phyloP scores from a whole-genome alignment of 2,797 vertebrate genomes.

The Sciurus carolinensis region DNA sequence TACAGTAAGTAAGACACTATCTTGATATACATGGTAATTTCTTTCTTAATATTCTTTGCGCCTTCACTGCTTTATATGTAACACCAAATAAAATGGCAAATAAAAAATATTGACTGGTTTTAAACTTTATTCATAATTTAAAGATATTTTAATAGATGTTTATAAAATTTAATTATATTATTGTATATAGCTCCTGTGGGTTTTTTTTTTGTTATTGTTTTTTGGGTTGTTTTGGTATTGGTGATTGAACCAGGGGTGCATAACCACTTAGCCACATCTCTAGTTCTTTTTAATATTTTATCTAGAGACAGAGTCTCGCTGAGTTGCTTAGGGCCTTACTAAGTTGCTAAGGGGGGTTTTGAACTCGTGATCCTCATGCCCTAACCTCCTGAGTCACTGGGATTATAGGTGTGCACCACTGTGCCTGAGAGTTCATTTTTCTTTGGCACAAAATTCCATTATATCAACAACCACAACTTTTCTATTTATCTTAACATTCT shows the following conservation, averaged over 20 bases:
- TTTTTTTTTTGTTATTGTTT: too few relatives aligned
- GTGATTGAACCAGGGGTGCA: too few relatives aligned
- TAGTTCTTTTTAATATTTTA: too few relatives aligned
- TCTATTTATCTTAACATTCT: not conserved
- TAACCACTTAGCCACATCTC: too few relatives aligned
- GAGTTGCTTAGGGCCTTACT: too few relatives aligned
- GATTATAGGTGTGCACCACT: too few relatives aligned
- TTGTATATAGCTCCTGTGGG: not conserved
- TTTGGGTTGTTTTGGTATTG: too few relatives aligned
- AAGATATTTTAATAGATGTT: not conserved
- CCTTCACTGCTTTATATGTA: conserved; percentile 16
- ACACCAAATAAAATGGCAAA: conserved; percentile 39
- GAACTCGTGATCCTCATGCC: too few relatives aligned
- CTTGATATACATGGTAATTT: not conserved
- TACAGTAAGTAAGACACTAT: not conserved
- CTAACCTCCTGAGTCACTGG: too few relatives aligned
- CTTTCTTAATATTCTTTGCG: conserved; percentile 3
- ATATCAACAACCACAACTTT: not conserved
- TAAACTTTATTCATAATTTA: not conserved
- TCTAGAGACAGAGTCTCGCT: too few relatives aligned
- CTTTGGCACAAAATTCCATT: not conserved
- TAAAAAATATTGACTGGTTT: not conserved
- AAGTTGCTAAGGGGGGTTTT: too few relatives aligned
- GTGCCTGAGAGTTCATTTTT: not conserved
- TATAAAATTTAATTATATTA: not conserved